Conservation (phyloP, 2,113 vertebrate species). For the Tauraco erythrolophus region DNA sequence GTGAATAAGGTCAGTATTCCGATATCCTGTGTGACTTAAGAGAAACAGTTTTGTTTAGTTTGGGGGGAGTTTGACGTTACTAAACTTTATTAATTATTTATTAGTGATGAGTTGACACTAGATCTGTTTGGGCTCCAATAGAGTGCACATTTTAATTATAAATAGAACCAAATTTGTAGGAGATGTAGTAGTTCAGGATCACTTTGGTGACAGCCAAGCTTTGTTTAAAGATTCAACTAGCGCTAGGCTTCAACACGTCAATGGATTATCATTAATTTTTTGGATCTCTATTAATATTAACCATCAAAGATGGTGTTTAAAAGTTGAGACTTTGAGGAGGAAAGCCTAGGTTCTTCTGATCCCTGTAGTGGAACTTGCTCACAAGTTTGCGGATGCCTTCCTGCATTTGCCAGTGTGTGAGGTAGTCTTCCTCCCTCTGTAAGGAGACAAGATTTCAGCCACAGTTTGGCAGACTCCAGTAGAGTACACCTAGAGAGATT, state of each 20-base stretch:
- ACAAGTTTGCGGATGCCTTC: neutral
- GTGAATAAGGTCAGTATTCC: constrained; percentile 88
- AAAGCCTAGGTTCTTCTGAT: neutral
- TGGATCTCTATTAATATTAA: neutral
- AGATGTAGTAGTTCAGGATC: neutral
- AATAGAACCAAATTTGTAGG: neutral
- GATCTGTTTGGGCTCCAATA: neutral
- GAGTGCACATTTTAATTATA: neutral
- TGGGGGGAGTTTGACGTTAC: neutral
- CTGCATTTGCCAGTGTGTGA: neutral
- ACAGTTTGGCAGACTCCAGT: neutral
- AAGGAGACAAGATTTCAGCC: neutral
- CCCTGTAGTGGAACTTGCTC: neutral
- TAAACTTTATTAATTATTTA: neutral
- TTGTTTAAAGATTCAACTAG: neutral
- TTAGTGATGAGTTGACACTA: neutral
- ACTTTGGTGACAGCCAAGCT: neutral
- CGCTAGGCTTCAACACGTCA: neutral
- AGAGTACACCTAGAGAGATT: neutral
- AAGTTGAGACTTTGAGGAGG: neutral
- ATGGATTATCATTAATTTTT: neutral
- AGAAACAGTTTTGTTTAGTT: neutral
- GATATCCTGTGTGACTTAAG: neutral
- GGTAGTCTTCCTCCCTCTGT: neutral
- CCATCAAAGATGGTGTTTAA: neutral